Conservation (phyloP, 2,113 vertebrate species). For the Paralichthys olivaceus region DNA sequence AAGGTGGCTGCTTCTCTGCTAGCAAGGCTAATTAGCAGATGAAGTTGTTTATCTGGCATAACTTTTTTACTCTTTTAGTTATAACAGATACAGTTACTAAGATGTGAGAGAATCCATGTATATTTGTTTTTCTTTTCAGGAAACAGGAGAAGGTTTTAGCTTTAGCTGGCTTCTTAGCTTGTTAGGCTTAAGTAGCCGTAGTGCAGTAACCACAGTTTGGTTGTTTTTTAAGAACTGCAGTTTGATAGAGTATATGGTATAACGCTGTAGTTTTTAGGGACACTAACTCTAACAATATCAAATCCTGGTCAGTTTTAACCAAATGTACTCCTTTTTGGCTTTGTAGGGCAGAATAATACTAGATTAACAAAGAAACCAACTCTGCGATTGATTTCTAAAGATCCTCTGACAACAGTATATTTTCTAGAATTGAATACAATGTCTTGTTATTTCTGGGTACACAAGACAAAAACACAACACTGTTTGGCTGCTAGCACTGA, state of each 20-base stretch:
- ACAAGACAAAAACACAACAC: conserved; percentile 18
- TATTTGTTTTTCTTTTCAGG: background rate
- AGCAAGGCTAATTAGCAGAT: too few species aligned
- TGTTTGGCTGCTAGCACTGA: background rate
- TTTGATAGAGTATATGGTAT: background rate
- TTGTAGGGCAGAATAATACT: background rate
- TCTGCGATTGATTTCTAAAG: too few species aligned
- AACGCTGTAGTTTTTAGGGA: background rate
- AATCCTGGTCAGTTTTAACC: background rate
- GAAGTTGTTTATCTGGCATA: background rate
- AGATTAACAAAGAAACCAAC: background rate
- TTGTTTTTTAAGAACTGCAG: background rate
- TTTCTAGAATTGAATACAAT: background rate
- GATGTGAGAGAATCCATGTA: too few species aligned
- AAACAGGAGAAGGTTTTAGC: background rate
- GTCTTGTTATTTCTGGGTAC: background rate
- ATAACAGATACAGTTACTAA: too few species aligned
- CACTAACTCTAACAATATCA: background rate
- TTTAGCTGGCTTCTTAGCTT: background rate
- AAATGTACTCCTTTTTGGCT: background rate
- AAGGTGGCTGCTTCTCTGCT: background rate
- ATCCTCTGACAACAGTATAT: background rate
- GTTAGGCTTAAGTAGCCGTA: too few species aligned
- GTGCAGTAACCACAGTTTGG: background rate
- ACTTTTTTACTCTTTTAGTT: too few species aligned